Conservation (phyloP, 2,888 invertebrate genomes). For the Thelaira solivaga region DNA sequence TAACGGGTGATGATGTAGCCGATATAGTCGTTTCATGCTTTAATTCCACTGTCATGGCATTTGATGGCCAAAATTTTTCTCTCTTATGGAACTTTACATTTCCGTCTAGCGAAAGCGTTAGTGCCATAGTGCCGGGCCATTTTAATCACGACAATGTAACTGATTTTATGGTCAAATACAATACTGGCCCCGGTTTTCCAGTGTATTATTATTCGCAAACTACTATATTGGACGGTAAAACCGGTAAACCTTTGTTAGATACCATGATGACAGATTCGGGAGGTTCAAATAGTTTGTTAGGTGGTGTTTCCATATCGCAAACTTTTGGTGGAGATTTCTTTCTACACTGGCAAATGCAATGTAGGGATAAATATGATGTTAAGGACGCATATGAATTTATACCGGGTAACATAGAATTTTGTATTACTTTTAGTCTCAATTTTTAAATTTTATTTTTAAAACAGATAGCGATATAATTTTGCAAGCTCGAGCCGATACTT, state of each 20-base stretch:
- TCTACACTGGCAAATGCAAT: slow-evolving; percentile 86
- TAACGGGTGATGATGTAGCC: slow-evolving; percentile 83
- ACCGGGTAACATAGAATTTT: slow-evolving; percentile 69
- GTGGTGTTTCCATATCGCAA: slow-evolving; percentile 76
- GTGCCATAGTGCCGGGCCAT: slow-evolving; percentile 87
- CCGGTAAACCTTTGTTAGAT: slow-evolving; percentile 73
- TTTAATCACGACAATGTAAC: slow-evolving; percentile 87
- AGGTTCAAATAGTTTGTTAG: slow-evolving; percentile 75
- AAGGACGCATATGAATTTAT: slow-evolving; percentile 79
- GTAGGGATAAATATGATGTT: slow-evolving; percentile 76
- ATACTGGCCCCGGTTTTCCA: slow-evolving; percentile 83
- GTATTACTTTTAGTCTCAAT: not conserved
- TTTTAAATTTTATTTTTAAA: not conserved
- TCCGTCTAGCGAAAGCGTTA: slow-evolving; percentile 82
- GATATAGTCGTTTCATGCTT: slow-evolving; percentile 86
- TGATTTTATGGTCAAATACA: slow-evolving; percentile 86
- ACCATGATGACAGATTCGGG: slow-evolving; percentile 77
- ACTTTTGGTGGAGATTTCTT: slow-evolving; percentile 85
- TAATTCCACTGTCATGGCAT: slow-evolving; percentile 84
- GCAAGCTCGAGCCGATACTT: slow-evolving; percentile 80
- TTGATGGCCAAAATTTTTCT: slow-evolving; percentile 83
- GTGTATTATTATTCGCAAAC: slow-evolving; percentile 85
- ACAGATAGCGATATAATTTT: slow-evolving; percentile 75
- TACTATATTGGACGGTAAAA: slow-evolving; percentile 74
- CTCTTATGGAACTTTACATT: slow-evolving; percentile 86